These are phyloP conservation scores for Cepaea nemoralis DNA, from an alignment of 1,140 invertebrate species.

Conservation along the genomic window DNA sequence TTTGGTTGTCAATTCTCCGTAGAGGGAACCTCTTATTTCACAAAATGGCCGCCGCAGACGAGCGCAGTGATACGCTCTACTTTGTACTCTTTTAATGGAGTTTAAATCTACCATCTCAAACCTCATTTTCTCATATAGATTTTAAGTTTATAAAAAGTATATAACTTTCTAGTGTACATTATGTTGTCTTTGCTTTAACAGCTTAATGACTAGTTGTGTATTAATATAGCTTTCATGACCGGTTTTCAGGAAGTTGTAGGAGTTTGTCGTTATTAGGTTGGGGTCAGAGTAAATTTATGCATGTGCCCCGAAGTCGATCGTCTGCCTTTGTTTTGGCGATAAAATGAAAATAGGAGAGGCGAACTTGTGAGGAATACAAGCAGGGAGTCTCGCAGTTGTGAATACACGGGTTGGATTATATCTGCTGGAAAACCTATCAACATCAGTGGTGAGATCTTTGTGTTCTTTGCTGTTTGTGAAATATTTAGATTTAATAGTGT, in stretches of 20 bases:
- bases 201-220: background rate
- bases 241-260: background rate
- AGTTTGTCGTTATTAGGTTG: background rate
- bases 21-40: conserved; percentile 50
- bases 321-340: conserved; percentile 20
- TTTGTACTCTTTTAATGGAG: no score
- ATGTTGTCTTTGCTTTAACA: no score
- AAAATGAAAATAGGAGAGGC: background rate
- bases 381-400: background rate
- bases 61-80: background rate
- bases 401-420: background rate
- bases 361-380: background rate
- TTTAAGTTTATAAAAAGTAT: no score
- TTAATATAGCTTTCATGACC: background rate
- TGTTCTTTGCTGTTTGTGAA: background rate
- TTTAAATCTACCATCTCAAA: background rate
- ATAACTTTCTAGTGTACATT: no score
- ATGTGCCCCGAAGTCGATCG: background rate
- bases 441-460: background rate
- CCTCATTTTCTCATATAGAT: no score
- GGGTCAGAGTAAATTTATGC: conserved; percentile 27
- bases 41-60: conserved; percentile 49
- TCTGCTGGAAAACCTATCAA: background rate
- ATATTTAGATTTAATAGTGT: no score
- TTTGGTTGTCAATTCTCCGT: conserved; percentile 57